Conservation (phyloP, 2,888 invertebrate species). For the Diaprepes abbreviatus region DNA sequence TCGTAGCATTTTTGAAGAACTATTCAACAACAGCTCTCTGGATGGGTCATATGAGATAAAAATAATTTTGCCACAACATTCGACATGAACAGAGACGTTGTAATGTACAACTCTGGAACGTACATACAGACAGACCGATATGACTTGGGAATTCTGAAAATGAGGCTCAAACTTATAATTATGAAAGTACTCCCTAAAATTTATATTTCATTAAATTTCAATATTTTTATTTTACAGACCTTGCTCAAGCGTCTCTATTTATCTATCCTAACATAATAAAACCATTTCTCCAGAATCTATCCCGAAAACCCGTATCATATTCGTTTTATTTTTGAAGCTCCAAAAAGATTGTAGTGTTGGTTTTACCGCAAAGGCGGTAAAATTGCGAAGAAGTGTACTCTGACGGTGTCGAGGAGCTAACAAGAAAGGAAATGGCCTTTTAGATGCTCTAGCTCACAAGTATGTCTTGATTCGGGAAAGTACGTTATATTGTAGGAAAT, state of each 20-base stretch:
- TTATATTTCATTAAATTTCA: too few species aligned
- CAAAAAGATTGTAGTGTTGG: constrained; percentile 27
- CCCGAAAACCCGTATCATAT: constrained; percentile 29
- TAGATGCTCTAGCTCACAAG: neutral
- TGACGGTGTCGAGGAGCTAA: neutral
- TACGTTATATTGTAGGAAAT: constrained; percentile 1
- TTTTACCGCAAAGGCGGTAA: neutral
- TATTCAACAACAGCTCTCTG: too few species aligned
- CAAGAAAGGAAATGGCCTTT: constrained; percentile 17
- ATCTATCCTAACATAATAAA: constrained; percentile 6
- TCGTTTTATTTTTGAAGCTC: constrained; percentile 30
- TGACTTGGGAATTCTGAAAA: too few species aligned
- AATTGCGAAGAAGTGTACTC: neutral
- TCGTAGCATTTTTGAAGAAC: too few species aligned
- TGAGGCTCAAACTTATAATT: too few species aligned
- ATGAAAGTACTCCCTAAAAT: too few species aligned
- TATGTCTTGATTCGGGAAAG: neutral
- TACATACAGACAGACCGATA: too few species aligned
- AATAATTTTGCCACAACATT: too few species aligned
- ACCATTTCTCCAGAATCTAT: neutral
- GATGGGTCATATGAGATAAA: too few species aligned
- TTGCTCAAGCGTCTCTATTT: neutral
- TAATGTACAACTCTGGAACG: too few species aligned
- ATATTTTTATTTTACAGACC: too few species aligned
- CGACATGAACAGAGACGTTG: too few species aligned